Conservation (phyloP, 2,888 invertebrate genomes). For the Odontocolon sp. region DNA sequence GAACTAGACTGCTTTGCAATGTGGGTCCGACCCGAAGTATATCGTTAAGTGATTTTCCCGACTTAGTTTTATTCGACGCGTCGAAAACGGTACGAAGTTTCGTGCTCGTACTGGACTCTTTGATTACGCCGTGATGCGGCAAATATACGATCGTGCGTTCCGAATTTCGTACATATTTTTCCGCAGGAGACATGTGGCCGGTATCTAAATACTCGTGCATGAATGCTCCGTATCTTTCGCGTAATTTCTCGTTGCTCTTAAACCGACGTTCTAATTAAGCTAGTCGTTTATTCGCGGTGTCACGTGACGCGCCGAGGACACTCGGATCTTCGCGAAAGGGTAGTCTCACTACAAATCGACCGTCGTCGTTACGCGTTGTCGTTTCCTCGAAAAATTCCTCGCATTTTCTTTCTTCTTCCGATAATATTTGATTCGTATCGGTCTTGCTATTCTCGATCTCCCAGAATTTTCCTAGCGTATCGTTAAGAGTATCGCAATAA, state of each 20-base stretch:
- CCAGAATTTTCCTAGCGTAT: constrained; percentile 43
- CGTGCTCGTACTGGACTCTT: too few species aligned
- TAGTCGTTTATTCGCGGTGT: neutral
- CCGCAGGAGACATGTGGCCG: constrained; percentile 30
- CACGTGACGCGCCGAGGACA: neutral
- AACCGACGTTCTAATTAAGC: neutral
- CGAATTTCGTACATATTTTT: neutral
- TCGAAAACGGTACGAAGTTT: too few species aligned
- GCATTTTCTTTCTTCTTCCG: neutral
- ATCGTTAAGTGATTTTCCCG: too few species aligned
- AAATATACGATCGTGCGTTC: neutral
- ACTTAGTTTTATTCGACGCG: too few species aligned
- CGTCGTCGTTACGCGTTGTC: neutral
- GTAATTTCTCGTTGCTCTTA: too few species aligned
- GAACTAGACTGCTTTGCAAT: too few species aligned
- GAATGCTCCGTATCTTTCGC: too few species aligned
- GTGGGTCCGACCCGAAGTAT: too few species aligned
- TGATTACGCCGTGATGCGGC: too few species aligned
- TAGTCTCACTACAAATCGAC: constrained; percentile 11
- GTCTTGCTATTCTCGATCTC: constrained; percentile 25
- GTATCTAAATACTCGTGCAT: constrained; percentile 14
- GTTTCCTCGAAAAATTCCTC: constrained; percentile 13
- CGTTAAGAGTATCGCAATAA: constrained; percentile 9
- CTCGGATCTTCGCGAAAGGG: neutral
- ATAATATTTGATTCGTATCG: neutral